Percentiles rank a stretch among this genome's conserved stretches.
Conservation (phyloP, 2,797 vertebrate genomes). For the Tympanoctomys barrerae region DNA sequence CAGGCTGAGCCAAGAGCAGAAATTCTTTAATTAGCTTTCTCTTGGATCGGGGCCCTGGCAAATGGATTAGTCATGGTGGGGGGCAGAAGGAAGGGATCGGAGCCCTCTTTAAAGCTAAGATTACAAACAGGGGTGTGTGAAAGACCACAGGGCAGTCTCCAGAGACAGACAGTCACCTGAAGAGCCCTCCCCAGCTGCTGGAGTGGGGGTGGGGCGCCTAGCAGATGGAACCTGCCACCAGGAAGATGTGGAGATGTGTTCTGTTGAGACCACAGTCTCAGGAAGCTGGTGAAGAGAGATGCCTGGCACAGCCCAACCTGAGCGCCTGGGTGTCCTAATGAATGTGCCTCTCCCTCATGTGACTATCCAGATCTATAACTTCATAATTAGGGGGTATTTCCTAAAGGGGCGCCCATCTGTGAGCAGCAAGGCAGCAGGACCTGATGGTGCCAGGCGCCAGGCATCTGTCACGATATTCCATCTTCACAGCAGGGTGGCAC, state of each 20-base stretch:
- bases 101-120: constrained; percentile 59
- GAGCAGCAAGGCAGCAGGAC: not conserved
- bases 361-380: constrained; percentile 15
- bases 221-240: constrained; percentile 64
- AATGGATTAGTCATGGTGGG: constrained; percentile 71
- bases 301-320: not conserved
- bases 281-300: not conserved
- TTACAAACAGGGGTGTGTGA: constrained; percentile 42
- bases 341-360: constrained; percentile 6
- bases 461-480: constrained; percentile 8
- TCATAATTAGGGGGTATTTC: constrained; percentile 61
- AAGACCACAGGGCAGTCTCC: not conserved
- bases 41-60: constrained; percentile 59
- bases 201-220: not conserved
- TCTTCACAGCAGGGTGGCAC: not conserved
- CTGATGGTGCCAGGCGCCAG: not conserved
- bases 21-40: constrained; percentile 83
- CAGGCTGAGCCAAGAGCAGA: constrained; percentile 74
- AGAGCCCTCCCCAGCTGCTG: not conserved
- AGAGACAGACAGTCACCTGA: not conserved
- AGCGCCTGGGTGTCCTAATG: constrained; percentile 13
- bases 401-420: constrained; percentile 62
- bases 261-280: not conserved
- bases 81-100: constrained; percentile 34
- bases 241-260: not conserved